phyloP scores from a whole-genome alignment of 2,888 invertebrate genomes.

The Cistogaster globosa region DNA sequence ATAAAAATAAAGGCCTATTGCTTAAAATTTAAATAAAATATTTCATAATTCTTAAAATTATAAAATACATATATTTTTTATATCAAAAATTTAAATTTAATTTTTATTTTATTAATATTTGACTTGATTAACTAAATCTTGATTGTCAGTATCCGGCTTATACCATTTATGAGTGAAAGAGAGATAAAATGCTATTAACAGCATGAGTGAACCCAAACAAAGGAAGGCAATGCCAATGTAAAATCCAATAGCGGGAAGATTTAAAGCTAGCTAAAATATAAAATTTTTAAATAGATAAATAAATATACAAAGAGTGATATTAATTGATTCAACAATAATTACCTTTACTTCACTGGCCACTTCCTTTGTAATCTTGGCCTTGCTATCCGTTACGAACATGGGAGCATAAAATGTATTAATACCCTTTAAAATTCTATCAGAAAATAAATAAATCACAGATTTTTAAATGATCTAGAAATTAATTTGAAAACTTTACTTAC shows the following conservation, averaged over 20 bases:
- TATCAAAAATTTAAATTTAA: not conserved
- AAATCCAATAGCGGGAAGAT: conserved; percentile 76
- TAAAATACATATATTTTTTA: no score
- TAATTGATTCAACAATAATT: not conserved
- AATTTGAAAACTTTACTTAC: conserved; percentile 83
- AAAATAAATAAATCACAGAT: no score
- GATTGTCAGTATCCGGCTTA: conserved; percentile 20
- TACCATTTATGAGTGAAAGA: conserved; percentile 74
- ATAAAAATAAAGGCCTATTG: no score
- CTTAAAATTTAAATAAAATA: no score
- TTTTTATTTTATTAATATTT: not conserved
- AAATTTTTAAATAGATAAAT: not conserved
- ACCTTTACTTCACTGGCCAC: conserved; percentile 77
- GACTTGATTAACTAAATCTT: conserved; percentile 6
- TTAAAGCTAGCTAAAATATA: conserved; percentile 75
- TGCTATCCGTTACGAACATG: conserved; percentile 76
- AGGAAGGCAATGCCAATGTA: conserved; percentile 77
- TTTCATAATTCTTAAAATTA: no score
- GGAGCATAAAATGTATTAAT: conserved; percentile 78
- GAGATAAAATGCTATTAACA: conserved; percentile 73
- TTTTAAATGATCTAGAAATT: not conserved
- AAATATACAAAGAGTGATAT: not conserved
- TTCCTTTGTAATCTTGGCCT: conserved; percentile 73
- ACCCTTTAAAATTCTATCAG: conserved; percentile 74
- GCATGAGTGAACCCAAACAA: conserved; percentile 75